Conservation (phyloP, 64 coral and sea anemone species). For the Montipora foliosa region DNA sequence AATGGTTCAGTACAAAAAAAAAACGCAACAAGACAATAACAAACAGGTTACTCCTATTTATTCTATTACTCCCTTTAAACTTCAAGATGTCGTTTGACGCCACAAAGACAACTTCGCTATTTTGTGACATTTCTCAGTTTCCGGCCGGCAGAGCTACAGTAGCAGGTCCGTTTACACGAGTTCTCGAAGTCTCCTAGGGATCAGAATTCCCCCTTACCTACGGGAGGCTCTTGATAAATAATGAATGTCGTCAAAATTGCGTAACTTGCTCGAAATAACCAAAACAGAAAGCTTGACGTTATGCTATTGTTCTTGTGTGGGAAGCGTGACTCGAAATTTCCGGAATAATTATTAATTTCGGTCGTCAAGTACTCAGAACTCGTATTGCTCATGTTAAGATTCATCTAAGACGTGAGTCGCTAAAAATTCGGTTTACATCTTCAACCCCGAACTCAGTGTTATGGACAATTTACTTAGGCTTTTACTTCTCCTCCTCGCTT, state of each 20-base stretch:
- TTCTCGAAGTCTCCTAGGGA: too few relatives aligned
- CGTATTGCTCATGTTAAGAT: background rate
- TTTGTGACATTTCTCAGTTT: too few relatives aligned
- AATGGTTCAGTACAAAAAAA: too few relatives aligned
- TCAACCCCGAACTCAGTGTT: background rate
- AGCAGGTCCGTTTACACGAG: too few relatives aligned
- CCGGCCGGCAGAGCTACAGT: too few relatives aligned
- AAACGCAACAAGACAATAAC: too few relatives aligned
- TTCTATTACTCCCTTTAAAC: too few relatives aligned
- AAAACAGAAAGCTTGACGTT: background rate
- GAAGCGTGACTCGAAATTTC: conserved; percentile 9
- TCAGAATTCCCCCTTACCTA: too few relatives aligned
- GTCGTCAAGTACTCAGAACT: conserved; percentile 12
- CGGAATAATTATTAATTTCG: background rate
- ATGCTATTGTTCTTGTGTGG: background rate
- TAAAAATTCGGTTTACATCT: background rate
- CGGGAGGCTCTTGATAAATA: too few relatives aligned
- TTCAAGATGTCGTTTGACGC: too few relatives aligned
- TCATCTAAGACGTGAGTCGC: background rate
- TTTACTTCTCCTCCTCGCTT: background rate
- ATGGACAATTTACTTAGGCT: conserved; percentile 11
- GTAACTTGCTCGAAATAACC: background rate
- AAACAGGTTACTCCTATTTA: too few relatives aligned
- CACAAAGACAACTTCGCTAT: too few relatives aligned
- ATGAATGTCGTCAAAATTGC: background rate